Percentiles rank a stretch among this genome's conserved stretches.
Conservation (phyloP, 2,888 invertebrate species). For the Drosophila lutescens region DNA sequence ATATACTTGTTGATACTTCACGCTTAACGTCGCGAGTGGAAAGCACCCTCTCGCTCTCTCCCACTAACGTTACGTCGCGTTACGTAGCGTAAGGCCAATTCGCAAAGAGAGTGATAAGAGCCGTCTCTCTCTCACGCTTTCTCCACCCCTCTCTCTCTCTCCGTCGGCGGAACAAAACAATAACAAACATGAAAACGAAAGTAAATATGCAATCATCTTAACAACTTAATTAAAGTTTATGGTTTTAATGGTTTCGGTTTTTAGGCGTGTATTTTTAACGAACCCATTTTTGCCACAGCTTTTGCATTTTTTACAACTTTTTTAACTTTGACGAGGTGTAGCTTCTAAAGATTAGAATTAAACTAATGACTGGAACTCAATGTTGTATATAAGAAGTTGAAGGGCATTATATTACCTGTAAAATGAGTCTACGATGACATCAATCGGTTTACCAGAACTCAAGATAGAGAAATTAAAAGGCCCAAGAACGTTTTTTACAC, state of each 20-base stretch:
- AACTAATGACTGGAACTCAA: too few relatives aligned
- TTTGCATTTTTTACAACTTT: too few relatives aligned
- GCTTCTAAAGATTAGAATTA: too few relatives aligned
- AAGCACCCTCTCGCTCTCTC: slow-evolving; percentile 7
- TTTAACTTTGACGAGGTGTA: too few relatives aligned
- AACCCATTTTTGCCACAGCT: too few relatives aligned
- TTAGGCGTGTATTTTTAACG: too few relatives aligned
- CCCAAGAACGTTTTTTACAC: too few relatives aligned
- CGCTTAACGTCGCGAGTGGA: slow-evolving; percentile 24
- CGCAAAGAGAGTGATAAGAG: slow-evolving; percentile 33
- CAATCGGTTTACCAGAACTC: too few relatives aligned
- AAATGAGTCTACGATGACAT: too few relatives aligned
- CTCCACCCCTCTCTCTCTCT: background rate
- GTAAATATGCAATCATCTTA: slow-evolving; percentile 61
- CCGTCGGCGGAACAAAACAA: slow-evolving; percentile 23
- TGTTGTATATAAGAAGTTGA: too few relatives aligned
- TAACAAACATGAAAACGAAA: slow-evolving; percentile 70
- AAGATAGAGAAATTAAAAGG: too few relatives aligned
- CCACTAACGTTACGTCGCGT: slow-evolving; percentile 21
- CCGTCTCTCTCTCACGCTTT: background rate
- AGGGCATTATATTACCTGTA: too few relatives aligned
- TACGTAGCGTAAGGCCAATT: slow-evolving; percentile 39
- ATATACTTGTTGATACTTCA: slow-evolving; percentile 65
- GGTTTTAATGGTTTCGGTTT: slow-evolving; percentile 6
- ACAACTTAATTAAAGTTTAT: slow-evolving; percentile 20